Percentiles rank a stretch among this genome's conserved stretches.
Conservation (phyloP, 2,797 vertebrate species). For the Paedocypris micromegethes region DNA sequence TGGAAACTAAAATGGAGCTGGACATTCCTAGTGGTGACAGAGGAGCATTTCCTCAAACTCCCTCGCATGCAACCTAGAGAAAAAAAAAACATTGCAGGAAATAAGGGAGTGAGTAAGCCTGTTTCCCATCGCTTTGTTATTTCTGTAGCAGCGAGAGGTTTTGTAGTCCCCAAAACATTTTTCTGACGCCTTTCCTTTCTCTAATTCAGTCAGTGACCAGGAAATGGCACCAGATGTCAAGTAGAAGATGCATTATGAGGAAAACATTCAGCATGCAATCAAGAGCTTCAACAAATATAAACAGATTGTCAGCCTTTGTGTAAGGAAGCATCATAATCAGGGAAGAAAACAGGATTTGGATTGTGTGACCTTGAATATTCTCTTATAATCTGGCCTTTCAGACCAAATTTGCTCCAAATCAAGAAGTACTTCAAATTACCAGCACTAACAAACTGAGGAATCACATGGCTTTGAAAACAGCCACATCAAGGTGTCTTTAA, state of each 20-base stretch:
- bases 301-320: not conserved
- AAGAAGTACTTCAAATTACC: too few relatives aligned
- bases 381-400: too few relatives aligned
- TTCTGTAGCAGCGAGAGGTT: slow-evolving; percentile 43
- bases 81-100: slow-evolving; percentile 30
- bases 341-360: too few relatives aligned
- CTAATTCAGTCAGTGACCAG: slow-evolving; percentile 47
- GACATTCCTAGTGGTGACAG: slow-evolving; percentile 30
- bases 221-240: slow-evolving; percentile 45
- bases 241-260: not conserved
- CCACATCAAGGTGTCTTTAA: slow-evolving; percentile 7
- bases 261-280: slow-evolving; percentile 4
- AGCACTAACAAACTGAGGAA: slow-evolving; percentile 1
- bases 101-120: slow-evolving; percentile 22
- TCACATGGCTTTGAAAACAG: not conserved
- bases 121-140: slow-evolving; percentile 46
- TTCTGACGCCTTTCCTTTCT: slow-evolving; percentile 48
- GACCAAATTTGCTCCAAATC: too few relatives aligned
- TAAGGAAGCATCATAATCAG: too few relatives aligned
- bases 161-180: slow-evolving; percentile 43
- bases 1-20: slow-evolving; percentile 31
- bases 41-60: slow-evolving; percentile 49
- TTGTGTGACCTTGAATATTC: too few relatives aligned
- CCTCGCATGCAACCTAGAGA: slow-evolving; percentile 28
- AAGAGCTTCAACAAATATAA: not conserved